Percentiles rank a stretch among this genome's conserved stretches.
These are phyloP conservation scores for Gymnodraco acuticeps DNA, from an alignment of 2,797 vertebrate genomes.

Conservation along the genomic window DNA sequence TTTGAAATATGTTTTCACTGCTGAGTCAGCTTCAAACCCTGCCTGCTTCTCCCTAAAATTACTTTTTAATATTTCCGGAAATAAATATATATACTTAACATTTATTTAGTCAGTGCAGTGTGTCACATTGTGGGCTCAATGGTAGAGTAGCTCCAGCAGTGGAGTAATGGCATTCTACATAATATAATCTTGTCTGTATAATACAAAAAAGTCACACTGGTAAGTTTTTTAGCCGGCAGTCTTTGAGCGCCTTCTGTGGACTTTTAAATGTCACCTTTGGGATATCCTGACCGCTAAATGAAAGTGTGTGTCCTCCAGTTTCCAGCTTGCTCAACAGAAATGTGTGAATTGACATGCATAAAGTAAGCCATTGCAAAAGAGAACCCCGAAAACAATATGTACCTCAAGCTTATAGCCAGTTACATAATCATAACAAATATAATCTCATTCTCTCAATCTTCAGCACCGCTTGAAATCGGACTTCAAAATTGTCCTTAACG, in stretches of 20 bases:
- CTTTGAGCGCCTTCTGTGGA: conserved; percentile 17
- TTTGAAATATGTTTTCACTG: no score
- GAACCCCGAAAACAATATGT: conserved; percentile 14
- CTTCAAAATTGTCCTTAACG: conserved; percentile 30
- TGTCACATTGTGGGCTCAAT: no score
- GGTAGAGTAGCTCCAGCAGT: no score
- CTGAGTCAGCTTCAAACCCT: no score
- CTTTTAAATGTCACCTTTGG: conserved; percentile 26
- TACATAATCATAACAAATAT: conserved; percentile 43
- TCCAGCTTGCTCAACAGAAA: conserved; percentile 27
- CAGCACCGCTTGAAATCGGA: conserved; percentile 16
- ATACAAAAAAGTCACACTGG: neutral
- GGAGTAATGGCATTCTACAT: no score
- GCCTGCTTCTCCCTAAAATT: no score
- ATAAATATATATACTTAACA: no score
- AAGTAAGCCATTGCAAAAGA: conserved; percentile 20
- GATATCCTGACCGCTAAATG: conserved; percentile 27
- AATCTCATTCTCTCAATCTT: conserved; percentile 33
- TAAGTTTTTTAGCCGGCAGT: conserved; percentile 5
- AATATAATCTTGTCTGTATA: neutral
- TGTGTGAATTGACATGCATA: conserved; percentile 21
- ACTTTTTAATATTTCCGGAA: no score
- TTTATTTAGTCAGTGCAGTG: no score
- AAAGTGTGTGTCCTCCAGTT: conserved; percentile 44
- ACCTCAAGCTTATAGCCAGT: conserved; percentile 8